phyloP scores from a whole-genome alignment of 1,140 invertebrate genomes.

The Eulimnadia texana region DNA sequence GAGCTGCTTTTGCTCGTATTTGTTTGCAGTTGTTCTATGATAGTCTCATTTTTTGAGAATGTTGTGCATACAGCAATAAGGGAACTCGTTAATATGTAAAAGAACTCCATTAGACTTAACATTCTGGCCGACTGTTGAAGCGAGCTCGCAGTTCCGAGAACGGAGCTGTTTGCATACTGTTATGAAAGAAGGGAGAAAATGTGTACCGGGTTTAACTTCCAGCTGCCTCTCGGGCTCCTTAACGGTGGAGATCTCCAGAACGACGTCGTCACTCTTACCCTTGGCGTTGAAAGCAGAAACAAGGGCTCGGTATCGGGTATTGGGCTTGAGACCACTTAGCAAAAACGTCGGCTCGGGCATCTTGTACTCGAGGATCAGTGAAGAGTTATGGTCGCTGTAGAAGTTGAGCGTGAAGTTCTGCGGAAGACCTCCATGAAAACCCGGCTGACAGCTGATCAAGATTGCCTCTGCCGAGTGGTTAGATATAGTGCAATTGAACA shows the following conservation, averaged over 20 bases:
- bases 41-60: too few species aligned
- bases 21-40: too few species aligned
- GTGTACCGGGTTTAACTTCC: slow-evolving; percentile 14
- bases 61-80: too few species aligned
- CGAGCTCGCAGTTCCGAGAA: background rate
- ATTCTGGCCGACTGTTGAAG: too few species aligned
- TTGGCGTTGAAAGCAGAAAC: slow-evolving; percentile 46
- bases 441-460: slow-evolving; percentile 17
- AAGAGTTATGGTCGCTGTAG: slow-evolving; percentile 12
- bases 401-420: slow-evolving; percentile 19
- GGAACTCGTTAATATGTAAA: background rate
- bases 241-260: slow-evolving; percentile 11
- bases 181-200: background rate
- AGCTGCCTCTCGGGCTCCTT: slow-evolving; percentile 14
- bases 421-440: slow-evolving; percentile 19
- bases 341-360: slow-evolving; percentile 42
- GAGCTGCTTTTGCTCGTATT: too few species aligned
- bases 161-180: background rate
- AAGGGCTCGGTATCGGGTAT: slow-evolving; percentile 50
- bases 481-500: slow-evolving; percentile 22
- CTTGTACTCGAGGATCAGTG: slow-evolving; percentile 10
- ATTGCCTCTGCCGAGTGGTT: slow-evolving; percentile 20
- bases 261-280: slow-evolving; percentile 44
- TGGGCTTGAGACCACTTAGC: slow-evolving; percentile 56
- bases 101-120: background rate